phyloP scores from a whole-genome alignment of 2,113 vertebrate species.

The Raphicerus campestris region DNA sequence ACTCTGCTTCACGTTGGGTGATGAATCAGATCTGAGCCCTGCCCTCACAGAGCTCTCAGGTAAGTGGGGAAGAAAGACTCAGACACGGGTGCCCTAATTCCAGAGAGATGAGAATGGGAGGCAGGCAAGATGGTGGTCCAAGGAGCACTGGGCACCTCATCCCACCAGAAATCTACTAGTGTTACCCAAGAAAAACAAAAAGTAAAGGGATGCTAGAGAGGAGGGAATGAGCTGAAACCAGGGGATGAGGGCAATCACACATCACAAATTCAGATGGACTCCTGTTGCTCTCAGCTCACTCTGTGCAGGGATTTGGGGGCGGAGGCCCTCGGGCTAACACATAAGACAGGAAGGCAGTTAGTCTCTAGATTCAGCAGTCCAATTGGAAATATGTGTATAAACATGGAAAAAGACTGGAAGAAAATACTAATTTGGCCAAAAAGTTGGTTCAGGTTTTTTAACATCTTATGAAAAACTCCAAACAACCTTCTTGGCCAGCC shows the following conservation, averaged over 20 bases:
- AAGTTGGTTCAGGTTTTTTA: neutral
- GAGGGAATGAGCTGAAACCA: neutral
- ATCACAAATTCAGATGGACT: neutral
- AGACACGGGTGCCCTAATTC: neutral
- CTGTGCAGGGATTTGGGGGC: neutral
- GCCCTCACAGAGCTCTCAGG: neutral
- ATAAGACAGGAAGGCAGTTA: neutral
- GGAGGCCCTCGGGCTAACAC: too few relatives aligned
- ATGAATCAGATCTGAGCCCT: constrained; percentile 28
- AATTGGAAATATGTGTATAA: neutral
- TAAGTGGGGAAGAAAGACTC: neutral
- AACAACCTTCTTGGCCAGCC: neutral
- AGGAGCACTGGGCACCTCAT: neutral
- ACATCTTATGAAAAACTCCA: neutral
- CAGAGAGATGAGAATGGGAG: neutral
- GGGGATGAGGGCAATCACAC: neutral
- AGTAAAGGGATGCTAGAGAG: neutral
- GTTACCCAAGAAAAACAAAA: neutral
- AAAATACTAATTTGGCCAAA: neutral
- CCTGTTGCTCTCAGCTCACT: neutral
- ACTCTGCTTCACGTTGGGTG: neutral
- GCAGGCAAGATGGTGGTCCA: neutral
- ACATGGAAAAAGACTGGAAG: neutral
- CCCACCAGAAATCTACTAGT: neutral
- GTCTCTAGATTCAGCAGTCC: neutral